A percentile compares a stretch with the other conserved stretches of the same genome.
phyloP scores from a whole-genome alignment of 2,113 vertebrate genomes.

The Gymnarchus niloticus region DNA sequence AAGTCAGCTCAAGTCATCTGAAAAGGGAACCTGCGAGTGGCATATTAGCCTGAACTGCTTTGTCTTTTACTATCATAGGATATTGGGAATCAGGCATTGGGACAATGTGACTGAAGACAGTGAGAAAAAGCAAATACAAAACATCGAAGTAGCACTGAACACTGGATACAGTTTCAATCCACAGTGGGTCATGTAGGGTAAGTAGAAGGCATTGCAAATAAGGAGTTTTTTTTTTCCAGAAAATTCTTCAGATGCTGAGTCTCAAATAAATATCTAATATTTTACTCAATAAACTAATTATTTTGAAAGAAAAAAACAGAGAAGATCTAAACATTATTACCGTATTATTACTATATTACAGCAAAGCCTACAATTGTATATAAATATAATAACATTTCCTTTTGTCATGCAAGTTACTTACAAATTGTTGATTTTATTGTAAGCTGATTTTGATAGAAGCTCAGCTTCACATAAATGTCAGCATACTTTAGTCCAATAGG shows the following conservation, averaged over 20 bases:
- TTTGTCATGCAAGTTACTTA: too few species aligned
- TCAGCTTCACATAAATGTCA: background rate
- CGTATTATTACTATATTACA: background rate
- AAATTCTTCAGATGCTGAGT: background rate
- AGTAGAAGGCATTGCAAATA: background rate
- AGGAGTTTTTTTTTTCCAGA: background rate
- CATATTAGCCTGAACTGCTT: background rate
- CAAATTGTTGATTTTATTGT: background rate
- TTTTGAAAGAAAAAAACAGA: background rate
- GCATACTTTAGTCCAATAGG: background rate
- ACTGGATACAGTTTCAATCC: background rate
- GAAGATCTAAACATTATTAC: background rate
- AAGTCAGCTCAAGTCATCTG: background rate
- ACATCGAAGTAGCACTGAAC: too few species aligned
- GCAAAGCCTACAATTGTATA: background rate
- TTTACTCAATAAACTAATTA: background rate
- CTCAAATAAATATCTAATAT: background rate
- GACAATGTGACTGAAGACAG: background rate
- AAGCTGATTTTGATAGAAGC: background rate
- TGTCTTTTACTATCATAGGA: background rate
- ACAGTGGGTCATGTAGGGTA: background rate
- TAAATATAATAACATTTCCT: too few species aligned
- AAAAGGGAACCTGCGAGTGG: background rate
- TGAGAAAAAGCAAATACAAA: too few species aligned
- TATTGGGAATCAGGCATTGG: background rate